phyloP scores from a whole-genome alignment of 2,113 vertebrate species.

The Malurus cyaneus region DNA sequence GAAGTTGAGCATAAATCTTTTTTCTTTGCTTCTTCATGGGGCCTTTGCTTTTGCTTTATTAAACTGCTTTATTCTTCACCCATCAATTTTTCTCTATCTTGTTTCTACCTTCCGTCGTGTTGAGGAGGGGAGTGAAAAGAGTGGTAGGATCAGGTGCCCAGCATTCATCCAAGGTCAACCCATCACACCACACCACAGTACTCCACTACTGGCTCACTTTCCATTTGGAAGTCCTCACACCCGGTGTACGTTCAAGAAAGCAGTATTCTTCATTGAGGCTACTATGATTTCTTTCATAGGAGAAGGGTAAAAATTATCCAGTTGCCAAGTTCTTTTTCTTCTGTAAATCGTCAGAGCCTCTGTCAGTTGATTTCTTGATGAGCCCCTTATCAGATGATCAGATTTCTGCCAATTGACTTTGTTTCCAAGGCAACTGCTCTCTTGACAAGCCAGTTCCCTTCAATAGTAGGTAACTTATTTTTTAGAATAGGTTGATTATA shows the following conservation, averaged over 20 bases:
- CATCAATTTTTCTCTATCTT: not conserved
- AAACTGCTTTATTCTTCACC: not conserved
- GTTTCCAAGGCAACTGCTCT: constrained; percentile 57
- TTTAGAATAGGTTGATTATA: constrained; percentile 36
- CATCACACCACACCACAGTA: not conserved
- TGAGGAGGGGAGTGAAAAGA: not conserved
- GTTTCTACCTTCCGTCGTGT: not conserved
- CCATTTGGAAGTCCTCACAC: not conserved
- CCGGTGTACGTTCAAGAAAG: not conserved
- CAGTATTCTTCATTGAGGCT: not conserved
- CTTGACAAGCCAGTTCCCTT: constrained; percentile 51
- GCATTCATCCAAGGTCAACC: not conserved
- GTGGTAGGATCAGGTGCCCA: accelerated
- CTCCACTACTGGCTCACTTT: not conserved
- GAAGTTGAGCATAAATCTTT: not conserved
- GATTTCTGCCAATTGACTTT: constrained; percentile 55
- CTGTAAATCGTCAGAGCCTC: constrained; percentile 10
- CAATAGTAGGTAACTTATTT: constrained; percentile 46
- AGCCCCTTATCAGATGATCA: constrained; percentile 34
- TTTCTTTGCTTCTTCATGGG: not conserved
- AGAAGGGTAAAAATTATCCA: not conserved
- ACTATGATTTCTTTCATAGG: not conserved
- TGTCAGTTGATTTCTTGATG: constrained; percentile 51
- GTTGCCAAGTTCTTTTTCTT: not conserved
- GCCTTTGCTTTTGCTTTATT: not conserved